Percentiles rank a stretch among this genome's conserved stretches.
Conservation (phyloP, 2,113 vertebrate genomes). For the Cygnus buccinator region DNA sequence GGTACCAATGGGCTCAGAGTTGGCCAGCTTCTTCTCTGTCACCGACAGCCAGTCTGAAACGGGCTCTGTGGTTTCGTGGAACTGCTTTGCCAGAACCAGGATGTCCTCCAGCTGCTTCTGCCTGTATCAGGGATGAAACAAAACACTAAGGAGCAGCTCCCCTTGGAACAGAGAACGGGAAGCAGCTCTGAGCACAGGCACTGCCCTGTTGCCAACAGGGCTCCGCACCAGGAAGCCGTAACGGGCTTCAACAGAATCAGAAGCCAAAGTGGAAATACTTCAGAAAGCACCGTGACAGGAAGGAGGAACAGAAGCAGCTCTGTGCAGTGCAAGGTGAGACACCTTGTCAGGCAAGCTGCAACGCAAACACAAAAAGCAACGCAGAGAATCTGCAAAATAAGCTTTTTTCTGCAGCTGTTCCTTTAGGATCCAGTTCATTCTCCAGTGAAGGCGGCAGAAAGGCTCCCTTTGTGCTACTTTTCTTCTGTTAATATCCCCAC, state of each 20-base stretch:
- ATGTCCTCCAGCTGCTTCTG: constrained; percentile 96
- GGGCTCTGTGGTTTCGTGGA: constrained; percentile 95
- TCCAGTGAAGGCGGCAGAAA: not conserved
- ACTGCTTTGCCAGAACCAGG: constrained; percentile 93
- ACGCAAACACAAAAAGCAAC: not conserved
- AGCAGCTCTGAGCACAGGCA: not conserved
- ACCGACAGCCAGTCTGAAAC: constrained; percentile 93
- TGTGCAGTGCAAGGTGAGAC: not conserved
- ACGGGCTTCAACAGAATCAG: not conserved
- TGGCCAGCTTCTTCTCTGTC: constrained; percentile 93
- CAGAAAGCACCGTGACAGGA: not conserved
- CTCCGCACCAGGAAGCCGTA: not conserved
- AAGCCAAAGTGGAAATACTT: not conserved
- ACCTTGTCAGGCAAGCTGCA: not conserved
- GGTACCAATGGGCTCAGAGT: constrained; percentile 95
- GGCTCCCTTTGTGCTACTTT: not conserved
- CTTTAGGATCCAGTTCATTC: not conserved
- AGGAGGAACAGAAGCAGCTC: not conserved
- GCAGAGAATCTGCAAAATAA: not conserved
- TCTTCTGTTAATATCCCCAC: not conserved
- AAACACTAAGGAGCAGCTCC: not conserved
- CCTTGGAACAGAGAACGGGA: not conserved
- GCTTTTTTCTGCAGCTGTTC: not conserved
- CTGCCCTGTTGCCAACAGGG: too few species aligned
- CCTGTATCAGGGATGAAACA: constrained; percentile 69